Evolutionary conservation across 2,888 invertebrate genomes (phyloP).

Genomic region (Hirtodrosophila alboralis): DNA sequence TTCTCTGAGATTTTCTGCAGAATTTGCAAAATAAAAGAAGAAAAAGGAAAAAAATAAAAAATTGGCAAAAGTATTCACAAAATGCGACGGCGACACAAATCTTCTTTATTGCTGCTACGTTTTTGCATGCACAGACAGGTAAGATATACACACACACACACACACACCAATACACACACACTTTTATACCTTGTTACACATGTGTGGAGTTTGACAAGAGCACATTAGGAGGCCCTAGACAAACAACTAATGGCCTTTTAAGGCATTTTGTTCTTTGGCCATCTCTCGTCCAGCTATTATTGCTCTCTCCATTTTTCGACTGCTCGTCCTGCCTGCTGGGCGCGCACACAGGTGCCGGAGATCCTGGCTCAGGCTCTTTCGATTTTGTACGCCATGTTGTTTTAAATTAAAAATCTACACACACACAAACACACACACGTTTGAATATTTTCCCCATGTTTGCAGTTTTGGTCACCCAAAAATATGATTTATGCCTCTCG

Average conservation of each 20-base stretch:
- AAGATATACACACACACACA: constrained; percentile 13
- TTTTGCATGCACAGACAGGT: constrained; percentile 67
- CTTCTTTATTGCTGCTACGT: constrained; percentile 78
- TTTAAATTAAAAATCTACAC: constrained; percentile 75
- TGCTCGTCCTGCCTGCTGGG: no score
- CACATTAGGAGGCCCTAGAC: constrained; percentile 72
- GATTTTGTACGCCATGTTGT: constrained; percentile 61
- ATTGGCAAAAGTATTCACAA: constrained; percentile 60
- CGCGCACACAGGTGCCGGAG: constrained; percentile 58
- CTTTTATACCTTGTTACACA: constrained; percentile 22
- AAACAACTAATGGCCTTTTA: constrained; percentile 79
- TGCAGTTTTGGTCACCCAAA: constrained; percentile 54
- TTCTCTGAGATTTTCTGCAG: constrained; percentile 69
- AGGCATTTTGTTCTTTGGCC: constrained; percentile 63
- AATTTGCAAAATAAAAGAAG: constrained; percentile 59
- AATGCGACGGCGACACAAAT: constrained; percentile 76
- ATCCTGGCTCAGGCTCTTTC: constrained; percentile 32
- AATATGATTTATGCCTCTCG: constrained; percentile 56
- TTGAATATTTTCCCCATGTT: constrained; percentile 50
- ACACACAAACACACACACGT: constrained; percentile 22
- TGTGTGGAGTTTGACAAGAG: constrained; percentile 70
- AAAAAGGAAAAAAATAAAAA: constrained; percentile 29
- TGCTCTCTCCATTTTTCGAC: constrained; percentile 9
- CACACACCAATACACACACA: constrained; percentile 9
- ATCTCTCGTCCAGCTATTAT: constrained; percentile 21